phyloP scores from a whole-genome alignment of 2,888 invertebrate species.

The Mythimna lalbum region DNA sequence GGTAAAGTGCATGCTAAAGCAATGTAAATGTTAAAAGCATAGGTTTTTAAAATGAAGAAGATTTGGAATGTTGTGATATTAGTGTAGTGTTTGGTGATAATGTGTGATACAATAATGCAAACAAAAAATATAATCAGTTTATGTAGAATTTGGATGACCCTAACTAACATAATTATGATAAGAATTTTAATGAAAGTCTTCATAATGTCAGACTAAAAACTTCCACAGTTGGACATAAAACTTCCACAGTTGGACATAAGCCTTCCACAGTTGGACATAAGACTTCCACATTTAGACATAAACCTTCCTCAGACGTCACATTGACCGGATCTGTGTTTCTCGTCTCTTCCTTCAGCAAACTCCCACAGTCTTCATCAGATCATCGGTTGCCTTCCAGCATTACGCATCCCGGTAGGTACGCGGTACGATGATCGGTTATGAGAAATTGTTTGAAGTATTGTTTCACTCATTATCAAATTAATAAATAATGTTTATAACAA shows the following conservation, averaged over 20 bases:
- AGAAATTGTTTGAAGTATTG: conserved; percentile 33
- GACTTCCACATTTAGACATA: neutral
- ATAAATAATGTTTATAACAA: conserved; percentile 49
- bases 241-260: no score
- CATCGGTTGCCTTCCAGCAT: neutral
- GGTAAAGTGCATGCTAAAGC: conserved; percentile 55
- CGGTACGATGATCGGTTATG: neutral
- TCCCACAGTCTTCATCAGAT: neutral
- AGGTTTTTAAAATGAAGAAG: conserved; percentile 39
- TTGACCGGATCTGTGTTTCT: neutral
- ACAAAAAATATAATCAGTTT: conserved; percentile 18
- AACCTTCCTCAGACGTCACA: no score
- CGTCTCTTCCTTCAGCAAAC: no score
- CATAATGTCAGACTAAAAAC: neutral
- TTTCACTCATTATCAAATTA: conserved; percentile 54
- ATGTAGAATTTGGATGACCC: neutral
- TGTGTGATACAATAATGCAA: conserved; percentile 60
- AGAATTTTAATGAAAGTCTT: neutral
- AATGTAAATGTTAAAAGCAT: conserved; percentile 50
- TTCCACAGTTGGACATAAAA: neutral
- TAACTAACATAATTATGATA: neutral
- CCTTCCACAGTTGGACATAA: neutral
- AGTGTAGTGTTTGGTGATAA: conserved; percentile 59
- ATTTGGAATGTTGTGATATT: conserved; percentile 45
- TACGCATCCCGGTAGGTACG: no score